phyloP scores from a whole-genome alignment of 2,797 vertebrate species.

The Enteromius treurensis region DNA sequence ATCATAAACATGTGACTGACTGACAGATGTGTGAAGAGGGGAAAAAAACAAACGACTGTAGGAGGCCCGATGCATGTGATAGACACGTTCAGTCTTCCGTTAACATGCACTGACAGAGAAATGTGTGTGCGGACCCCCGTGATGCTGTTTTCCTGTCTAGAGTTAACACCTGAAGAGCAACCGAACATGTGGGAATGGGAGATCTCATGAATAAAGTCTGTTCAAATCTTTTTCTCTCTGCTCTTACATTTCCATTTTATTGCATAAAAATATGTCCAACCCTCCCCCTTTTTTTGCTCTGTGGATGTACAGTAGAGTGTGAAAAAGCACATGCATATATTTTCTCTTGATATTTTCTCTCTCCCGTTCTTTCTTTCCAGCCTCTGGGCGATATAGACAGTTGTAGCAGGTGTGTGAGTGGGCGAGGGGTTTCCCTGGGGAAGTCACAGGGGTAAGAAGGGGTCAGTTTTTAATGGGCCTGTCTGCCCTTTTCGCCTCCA shows the following conservation, averaged over 20 bases:
- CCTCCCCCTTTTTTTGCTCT: slow-evolving; percentile 29
- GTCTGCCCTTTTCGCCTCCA: slow-evolving; percentile 39
- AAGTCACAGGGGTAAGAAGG: slow-evolving; percentile 45
- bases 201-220: slow-evolving; percentile 48
- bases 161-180: slow-evolving; percentile 46
- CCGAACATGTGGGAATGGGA: slow-evolving; percentile 29
- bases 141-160: slow-evolving; percentile 18
- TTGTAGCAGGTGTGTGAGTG: slow-evolving; percentile 55
- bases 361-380: background rate
- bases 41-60: background rate
- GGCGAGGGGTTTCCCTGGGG: slow-evolving; percentile 50
- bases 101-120: slow-evolving; percentile 41
- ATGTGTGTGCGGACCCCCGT: slow-evolving; percentile 24
- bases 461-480: slow-evolving; percentile 52
- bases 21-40: background rate
- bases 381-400: slow-evolving; percentile 40
- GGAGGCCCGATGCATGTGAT: slow-evolving; percentile 6
- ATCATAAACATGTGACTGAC: slow-evolving; percentile 27
- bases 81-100: slow-evolving; percentile 37
- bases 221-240: slow-evolving; percentile 9
- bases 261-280: background rate
- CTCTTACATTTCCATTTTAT: slow-evolving; percentile 25
- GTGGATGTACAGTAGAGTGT: slow-evolving; percentile 43
- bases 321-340: slow-evolving; percentile 26
- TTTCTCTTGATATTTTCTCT: slow-evolving; percentile 26